phyloP scores from a whole-genome alignment of 2,113 vertebrate genomes.

The Podarcis muralis region DNA sequence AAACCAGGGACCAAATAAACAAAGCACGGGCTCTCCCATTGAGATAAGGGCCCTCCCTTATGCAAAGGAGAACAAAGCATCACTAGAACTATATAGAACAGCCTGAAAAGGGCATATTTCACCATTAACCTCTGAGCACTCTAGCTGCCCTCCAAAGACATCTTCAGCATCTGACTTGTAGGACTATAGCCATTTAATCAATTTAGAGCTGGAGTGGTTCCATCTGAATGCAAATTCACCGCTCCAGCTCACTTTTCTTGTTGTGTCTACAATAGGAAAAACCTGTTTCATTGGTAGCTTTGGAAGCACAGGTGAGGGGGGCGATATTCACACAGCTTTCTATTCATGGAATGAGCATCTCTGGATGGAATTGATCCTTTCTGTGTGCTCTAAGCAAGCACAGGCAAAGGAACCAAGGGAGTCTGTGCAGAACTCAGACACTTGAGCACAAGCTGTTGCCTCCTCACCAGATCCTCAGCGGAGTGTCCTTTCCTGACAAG shows the following conservation, averaged over 20 bases:
- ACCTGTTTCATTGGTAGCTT: not conserved
- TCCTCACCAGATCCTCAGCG: too few relatives aligned
- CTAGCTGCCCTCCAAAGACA: not conserved
- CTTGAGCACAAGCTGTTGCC: not conserved
- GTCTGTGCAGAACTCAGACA: not conserved
- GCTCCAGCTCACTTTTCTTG: not conserved
- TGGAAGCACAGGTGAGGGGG: not conserved
- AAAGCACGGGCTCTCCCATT: not conserved
- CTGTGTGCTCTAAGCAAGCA: not conserved
- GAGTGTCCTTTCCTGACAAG: not conserved
- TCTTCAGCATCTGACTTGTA: not conserved
- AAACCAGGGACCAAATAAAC: not conserved
- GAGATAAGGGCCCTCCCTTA: not conserved
- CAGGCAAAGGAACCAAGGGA: not conserved
- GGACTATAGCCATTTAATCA: not conserved
- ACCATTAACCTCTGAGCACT: not conserved
- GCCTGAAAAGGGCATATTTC: not conserved
- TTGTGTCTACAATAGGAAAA: not conserved
- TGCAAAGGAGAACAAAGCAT: not conserved
- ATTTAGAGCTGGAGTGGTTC: not conserved
- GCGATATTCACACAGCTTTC: not conserved
- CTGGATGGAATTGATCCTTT: not conserved
- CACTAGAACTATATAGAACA: not conserved
- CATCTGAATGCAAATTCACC: not conserved
- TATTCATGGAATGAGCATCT: not conserved